A percentile compares a stretch with the other conserved stretches of the same genome.
Evolutionary conservation across 1,140 invertebrate genomes (phyloP).

Genomic region (Brachionus rotundiformis): DNA sequence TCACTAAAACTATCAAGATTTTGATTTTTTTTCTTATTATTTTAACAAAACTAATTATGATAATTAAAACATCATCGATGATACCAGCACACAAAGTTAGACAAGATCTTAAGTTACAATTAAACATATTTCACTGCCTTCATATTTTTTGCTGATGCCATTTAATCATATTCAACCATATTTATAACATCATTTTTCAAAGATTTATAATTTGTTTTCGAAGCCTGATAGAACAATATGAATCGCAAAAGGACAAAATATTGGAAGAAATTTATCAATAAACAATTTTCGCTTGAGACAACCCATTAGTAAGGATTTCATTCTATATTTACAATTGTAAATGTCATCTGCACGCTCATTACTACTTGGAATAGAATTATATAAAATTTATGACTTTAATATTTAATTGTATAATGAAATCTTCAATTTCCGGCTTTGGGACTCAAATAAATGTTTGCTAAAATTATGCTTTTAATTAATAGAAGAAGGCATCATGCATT

Average conservation of each 20-base stretch:
- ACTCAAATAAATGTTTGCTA: slow-evolving; percentile 19
- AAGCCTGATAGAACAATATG: slow-evolving; percentile 22
- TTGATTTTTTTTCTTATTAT: neutral
- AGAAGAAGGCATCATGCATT: slow-evolving; percentile 15
- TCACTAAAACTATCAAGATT: slow-evolving; percentile 13
- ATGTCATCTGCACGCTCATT: neutral
- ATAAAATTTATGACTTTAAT: slow-evolving; percentile 12
- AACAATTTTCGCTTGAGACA: neutral
- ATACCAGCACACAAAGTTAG: neutral
- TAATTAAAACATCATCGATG: slow-evolving; percentile 42
- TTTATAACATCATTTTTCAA: neutral
- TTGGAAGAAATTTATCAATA: neutral
- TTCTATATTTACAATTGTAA: neutral
- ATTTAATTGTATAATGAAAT: slow-evolving; percentile 22
- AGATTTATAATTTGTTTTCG: slow-evolving; percentile 32
- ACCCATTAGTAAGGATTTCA: neutral
- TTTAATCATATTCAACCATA: slow-evolving; percentile 1
- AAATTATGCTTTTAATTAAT: slow-evolving; percentile 2
- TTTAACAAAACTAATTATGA: slow-evolving; percentile 36
- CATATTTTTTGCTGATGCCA: neutral
- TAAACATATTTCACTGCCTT: neutral
- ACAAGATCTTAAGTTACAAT: slow-evolving; percentile 45
- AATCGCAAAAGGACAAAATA: neutral
- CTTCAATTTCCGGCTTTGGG: neutral
- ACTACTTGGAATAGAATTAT: slow-evolving; percentile 2